phyloP scores from a whole-genome alignment of 2,113 vertebrate species.

The Callithrix jacchus region DNA sequence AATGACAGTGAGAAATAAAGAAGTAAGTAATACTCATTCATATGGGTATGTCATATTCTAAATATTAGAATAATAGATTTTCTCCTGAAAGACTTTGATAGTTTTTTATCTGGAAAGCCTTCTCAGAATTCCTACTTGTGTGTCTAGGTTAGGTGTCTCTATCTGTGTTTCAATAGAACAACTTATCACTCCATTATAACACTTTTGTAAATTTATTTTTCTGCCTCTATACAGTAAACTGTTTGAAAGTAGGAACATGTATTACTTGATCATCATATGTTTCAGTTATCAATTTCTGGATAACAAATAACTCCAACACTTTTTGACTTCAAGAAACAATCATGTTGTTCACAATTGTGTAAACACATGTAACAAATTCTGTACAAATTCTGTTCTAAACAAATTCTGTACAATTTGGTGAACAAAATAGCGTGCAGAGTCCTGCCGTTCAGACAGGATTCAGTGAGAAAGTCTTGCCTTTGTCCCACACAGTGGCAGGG shows the following conservation, averaged over 20 bases:
- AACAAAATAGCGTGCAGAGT: too few relatives aligned
- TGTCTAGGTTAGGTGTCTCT: not conserved
- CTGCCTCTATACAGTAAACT: not conserved
- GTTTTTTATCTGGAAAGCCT: not conserved
- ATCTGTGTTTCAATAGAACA: not conserved
- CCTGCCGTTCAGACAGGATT: not conserved
- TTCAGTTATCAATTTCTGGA: not conserved
- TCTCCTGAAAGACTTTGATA: not conserved
- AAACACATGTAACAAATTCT: too few relatives aligned
- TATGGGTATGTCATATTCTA: not conserved
- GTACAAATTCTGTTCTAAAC: too few relatives aligned
- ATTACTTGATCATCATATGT: not conserved
- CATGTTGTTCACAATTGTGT: not conserved
- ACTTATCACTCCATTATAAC: not conserved
- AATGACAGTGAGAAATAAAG: not conserved
- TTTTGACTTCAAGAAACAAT: not conserved
- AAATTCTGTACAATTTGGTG: too few relatives aligned
- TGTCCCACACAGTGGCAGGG: not conserved
- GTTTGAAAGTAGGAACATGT: not conserved
- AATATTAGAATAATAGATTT: not conserved
- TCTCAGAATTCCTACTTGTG: not conserved
- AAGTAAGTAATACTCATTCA: not conserved
- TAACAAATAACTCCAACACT: not conserved
- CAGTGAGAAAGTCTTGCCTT: not conserved
- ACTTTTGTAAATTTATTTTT: slow-evolving; percentile 19